Evolutionary conservation across 2,113 vertebrate species (phyloP).

Genomic region (Heterochromis multidens): DNA sequence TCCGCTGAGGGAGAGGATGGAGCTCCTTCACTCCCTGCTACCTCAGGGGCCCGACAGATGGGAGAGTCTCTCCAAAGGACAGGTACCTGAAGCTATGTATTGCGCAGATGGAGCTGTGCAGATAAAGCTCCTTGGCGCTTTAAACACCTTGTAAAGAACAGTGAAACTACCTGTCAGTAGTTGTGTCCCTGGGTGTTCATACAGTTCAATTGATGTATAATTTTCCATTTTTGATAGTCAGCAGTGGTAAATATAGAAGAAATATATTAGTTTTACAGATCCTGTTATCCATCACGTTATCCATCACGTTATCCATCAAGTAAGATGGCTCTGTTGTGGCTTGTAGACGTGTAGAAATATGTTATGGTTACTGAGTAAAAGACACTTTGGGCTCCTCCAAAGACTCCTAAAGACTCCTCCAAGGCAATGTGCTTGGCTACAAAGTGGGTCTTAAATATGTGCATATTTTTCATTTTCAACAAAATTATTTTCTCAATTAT

Average conservation of each 20-base stretch:
- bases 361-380: neutral
- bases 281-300: accelerated
- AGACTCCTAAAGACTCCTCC: too few relatives aligned
- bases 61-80: conserved; percentile 98
- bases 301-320: accelerated
- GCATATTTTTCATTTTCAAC: too few relatives aligned
- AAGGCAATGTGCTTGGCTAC: too few relatives aligned
- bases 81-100: conserved; percentile 68
- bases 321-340: neutral
- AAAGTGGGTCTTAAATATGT: too few relatives aligned
- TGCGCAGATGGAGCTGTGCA: accelerated
- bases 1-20: conserved; percentile 94
- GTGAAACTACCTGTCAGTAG: neutral
- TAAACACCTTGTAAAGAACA: neutral
- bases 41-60: conserved; percentile 97
- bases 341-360: neutral
- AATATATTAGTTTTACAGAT: accelerated
- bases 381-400: too few relatives aligned
- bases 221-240: neutral
- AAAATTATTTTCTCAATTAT: too few relatives aligned
- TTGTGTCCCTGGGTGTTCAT: neutral
- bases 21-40: conserved; percentile 92
- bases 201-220: neutral
- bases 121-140: neutral
- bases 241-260: neutral